Base-by-base conservation (phyloP, 2,797 vertebrate species). In the Champsocephalus gunnari region DNA sequence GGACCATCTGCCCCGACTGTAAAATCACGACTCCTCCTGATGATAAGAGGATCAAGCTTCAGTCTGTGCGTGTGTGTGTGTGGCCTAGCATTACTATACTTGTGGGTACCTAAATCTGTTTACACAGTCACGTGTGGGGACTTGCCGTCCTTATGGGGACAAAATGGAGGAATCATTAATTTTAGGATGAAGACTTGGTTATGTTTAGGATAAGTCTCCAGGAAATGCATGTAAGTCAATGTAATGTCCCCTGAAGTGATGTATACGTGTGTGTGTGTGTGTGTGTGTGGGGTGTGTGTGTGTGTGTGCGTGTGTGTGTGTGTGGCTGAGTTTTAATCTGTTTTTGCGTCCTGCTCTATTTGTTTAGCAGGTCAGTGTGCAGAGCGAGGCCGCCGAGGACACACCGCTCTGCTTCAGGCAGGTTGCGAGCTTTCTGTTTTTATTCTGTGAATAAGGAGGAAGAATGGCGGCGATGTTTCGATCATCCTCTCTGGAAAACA, bases 31-130 rank as follows among this genome's bases (percentile, higher is more conserved):
- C 66, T 78, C 11, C 74, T 50, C 11, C 74, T 50, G 53, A 44
- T 38, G 58, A 55, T 92, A 91, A 92, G 88, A 90, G 78, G 90
- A 91, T 92, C 17, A 19, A 16, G 43, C 75, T 45, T 64, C 16
- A 12, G 62, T 66, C 5, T 69, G 19, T 24, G 21, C 3, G 24
- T 3, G 24, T 24, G 24, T 24, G 21, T 24, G 24, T 24, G 24
- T 24, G 24, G 24, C 24, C 24, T 2, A 24, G 24, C 24, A 24
- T 24, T 24, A 24, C 24, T 24, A 24, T 24, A 24, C 24, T 24
- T 24, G 21, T 24, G 21, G 21, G 2, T 2, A 24, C 24, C 24
- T 24, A 24, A 24, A 24, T 24, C 24, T 24, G 24, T 24, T 24
- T 3, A 24, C 24, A 24, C 24, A 24, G 24, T 24, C 2, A 21